Evolutionary conservation across 2,888 invertebrate genomes (phyloP).

Genomic region (Neelides folsomi): DNA sequence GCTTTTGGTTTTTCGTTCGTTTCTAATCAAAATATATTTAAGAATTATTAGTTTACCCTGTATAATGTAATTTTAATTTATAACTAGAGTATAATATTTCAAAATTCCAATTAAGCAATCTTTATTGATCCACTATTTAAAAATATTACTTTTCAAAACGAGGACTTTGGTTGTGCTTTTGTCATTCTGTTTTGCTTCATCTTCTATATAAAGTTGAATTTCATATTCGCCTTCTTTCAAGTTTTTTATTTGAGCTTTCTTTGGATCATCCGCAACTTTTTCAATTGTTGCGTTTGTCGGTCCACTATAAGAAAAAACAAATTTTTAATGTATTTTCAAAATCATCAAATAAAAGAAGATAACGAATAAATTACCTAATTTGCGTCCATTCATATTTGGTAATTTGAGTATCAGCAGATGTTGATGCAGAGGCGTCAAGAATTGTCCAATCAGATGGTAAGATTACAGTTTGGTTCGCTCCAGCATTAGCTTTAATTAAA

Average conservation of each 20-base stretch:
- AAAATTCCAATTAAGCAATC: background rate
- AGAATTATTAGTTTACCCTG: too few relatives aligned
- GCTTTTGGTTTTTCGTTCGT: constrained; percentile 71
- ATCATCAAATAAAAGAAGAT: constrained; percentile 3
- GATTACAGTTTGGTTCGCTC: constrained; percentile 52
- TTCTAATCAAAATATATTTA: constrained; percentile 50
- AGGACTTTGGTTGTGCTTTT: constrained; percentile 47
- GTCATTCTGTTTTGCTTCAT: constrained; percentile 71
- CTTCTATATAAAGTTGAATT: constrained; percentile 66
- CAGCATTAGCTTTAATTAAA: constrained; percentile 43
- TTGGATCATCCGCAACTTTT: constrained; percentile 45
- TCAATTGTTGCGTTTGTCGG: constrained; percentile 41
- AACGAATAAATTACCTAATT: constrained; percentile 41
- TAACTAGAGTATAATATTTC: background rate
- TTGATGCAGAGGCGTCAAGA: constrained; percentile 65
- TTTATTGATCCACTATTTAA: background rate
- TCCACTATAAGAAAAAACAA: constrained; percentile 38
- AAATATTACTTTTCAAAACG: constrained; percentile 2
- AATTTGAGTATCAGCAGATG: constrained; percentile 67
- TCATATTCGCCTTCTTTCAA: constrained; percentile 72
- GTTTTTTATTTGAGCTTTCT: constrained; percentile 58
- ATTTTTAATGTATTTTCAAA: background rate
- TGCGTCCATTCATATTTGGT: constrained; percentile 73
- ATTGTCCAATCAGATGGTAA: constrained; percentile 67
- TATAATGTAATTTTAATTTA: too few relatives aligned